Evolutionary conservation across 2,113 vertebrate species (phyloP).

Genomic region (Rhea americana): DNA sequence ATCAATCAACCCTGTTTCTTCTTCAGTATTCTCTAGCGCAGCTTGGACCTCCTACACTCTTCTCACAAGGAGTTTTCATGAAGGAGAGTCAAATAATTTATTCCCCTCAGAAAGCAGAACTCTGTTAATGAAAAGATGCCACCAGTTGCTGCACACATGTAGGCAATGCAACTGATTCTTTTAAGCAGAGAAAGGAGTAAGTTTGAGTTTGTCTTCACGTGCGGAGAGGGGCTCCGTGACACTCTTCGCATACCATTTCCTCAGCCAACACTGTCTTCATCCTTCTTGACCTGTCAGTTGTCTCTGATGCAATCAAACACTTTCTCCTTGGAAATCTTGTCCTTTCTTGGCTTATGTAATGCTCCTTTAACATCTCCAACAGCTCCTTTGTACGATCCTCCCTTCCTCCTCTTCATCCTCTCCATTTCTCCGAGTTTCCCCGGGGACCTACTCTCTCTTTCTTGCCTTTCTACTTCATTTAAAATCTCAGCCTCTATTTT

Average conservation of each 20-base stretch:
- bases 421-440: not conserved
- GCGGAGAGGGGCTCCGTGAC: not conserved
- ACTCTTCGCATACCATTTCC: not conserved
- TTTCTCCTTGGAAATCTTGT: not conserved
- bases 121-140: not conserved
- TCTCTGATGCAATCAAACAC: not conserved
- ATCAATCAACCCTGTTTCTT: not conserved
- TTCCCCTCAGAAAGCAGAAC: not conserved
- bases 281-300: not conserved
- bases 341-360: not conserved
- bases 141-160: not conserved
- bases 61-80: not conserved
- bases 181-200: not conserved
- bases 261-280: not conserved
- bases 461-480: not conserved
- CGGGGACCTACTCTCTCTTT: not conserved
- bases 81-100: accelerated
- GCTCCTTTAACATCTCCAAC: not conserved
- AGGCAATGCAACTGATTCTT: not conserved
- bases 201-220: not conserved
- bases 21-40: not conserved
- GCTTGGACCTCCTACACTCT: accelerated
- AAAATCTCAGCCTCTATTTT: not conserved
- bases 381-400: not conserved
- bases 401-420: not conserved